Evolutionary conservation across 2,113 vertebrate species (phyloP).

Genomic region (Picathartes gymnocephalus): DNA sequence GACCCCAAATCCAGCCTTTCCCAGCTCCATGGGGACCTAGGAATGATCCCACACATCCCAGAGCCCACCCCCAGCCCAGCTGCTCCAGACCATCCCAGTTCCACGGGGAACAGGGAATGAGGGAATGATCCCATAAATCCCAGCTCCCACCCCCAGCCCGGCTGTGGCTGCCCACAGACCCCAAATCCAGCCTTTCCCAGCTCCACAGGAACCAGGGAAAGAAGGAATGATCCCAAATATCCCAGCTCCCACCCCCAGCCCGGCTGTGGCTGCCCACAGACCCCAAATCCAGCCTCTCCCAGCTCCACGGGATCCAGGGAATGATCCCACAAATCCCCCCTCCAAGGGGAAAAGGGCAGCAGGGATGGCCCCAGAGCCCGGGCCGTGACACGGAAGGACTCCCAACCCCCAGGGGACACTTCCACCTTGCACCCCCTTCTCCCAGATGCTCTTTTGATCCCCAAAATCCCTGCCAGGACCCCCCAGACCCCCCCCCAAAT

Average conservation of each 20-base stretch:
- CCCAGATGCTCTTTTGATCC: not conserved
- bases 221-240: not conserved
- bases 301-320: fast-evolving
- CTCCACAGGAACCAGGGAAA: not conserved
- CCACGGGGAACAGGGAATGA: fast-evolving
- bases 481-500: not conserved
- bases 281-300: not conserved
- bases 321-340: not conserved
- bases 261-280: too few species aligned
- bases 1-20: not conserved
- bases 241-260: not conserved
- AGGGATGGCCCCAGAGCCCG: fast-evolving
- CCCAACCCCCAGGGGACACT: not conserved
- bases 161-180: too few species aligned
- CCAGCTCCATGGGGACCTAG: fast-evolving
- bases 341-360: fast-evolving
- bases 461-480: not conserved
- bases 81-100: not conserved
- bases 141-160: not conserved
- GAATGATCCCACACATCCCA: not conserved
- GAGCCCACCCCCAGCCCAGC: fast-evolving
- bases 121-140: not conserved
- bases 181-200: too few species aligned
- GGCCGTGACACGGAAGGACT: not conserved
- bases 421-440: fast-evolving